Conservation (phyloP, 2,888 invertebrate species). For the Hyposoter dolosus region DNA sequence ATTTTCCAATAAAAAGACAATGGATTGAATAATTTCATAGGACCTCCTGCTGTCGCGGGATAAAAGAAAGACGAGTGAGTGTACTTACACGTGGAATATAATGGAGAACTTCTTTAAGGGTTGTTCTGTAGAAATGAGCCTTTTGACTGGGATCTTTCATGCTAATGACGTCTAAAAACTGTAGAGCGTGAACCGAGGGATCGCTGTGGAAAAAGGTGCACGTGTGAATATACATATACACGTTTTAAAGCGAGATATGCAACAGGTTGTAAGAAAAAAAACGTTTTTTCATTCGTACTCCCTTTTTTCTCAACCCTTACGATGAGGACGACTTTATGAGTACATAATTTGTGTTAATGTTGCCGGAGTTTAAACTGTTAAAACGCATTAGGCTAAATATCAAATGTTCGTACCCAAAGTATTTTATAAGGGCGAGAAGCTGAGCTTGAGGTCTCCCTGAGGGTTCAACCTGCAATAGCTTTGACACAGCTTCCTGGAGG, state of each 20-base stretch:
- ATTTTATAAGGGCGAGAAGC: constrained; percentile 94
- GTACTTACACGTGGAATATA: constrained; percentile 93
- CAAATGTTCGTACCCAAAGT: constrained; percentile 89
- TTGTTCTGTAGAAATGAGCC: constrained; percentile 94
- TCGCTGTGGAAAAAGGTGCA: constrained; percentile 87
- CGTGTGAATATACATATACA: constrained; percentile 8
- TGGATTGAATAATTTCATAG: not conserved
- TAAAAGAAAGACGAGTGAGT: not conserved
- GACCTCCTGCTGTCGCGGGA: not conserved
- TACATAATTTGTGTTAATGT: not conserved
- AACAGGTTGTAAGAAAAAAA: constrained; percentile 53
- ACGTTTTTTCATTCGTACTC: constrained; percentile 13
- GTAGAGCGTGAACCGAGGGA: constrained; percentile 95
- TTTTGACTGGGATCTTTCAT: constrained; percentile 96
- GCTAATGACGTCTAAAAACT: constrained; percentile 96
- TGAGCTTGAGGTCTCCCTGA: constrained; percentile 96
- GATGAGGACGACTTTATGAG: constrained; percentile 2
- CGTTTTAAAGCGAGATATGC: constrained; percentile 21
- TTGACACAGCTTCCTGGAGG: constrained; percentile 94
- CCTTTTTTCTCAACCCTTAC: not conserved
- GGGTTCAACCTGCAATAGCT: constrained; percentile 93
- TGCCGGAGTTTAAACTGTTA: not conserved
- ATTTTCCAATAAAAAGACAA: not conserved
- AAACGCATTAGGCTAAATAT: not conserved
- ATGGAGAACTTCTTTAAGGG: constrained; percentile 94